These are phyloP conservation scores for Dynastes grantii DNA, from an alignment of 2,888 invertebrate species.

Conservation along the genomic window DNA sequence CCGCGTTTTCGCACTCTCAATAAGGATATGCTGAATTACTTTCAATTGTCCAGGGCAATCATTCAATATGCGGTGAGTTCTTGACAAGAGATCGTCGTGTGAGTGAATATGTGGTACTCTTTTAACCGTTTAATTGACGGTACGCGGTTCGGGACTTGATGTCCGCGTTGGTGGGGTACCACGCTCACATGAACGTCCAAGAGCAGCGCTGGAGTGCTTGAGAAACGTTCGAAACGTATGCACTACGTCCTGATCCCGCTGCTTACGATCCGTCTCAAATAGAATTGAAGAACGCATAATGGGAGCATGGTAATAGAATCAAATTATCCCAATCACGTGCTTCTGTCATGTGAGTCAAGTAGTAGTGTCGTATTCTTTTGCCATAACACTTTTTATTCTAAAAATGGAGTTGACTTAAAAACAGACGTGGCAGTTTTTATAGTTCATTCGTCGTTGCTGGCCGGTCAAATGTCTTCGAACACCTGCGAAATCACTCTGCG, in stretches of 20 bases:
- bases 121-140: slow-evolving; percentile 48
- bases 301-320: no score
- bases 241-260: no score
- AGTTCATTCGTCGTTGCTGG: neutral
- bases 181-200: no score
- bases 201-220: no score
- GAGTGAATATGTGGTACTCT: neutral
- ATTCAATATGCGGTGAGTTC: slow-evolving; percentile 47
- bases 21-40: slow-evolving; percentile 52
- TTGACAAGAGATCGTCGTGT: slow-evolving; percentile 49
- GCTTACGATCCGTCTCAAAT: no score
- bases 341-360: no score
- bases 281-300: no score
- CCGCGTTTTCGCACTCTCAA: slow-evolving; percentile 44
- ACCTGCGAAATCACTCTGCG: slow-evolving; percentile 2
- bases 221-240: no score
- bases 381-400: no score
- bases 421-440: neutral
- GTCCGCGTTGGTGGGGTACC: neutral
- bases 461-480: neutral
- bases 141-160: neutral
- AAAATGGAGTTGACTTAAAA: no score
- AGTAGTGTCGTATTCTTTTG: no score
- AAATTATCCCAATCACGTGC: no score
- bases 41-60: slow-evolving; percentile 52